These are phyloP conservation scores for Halichoeres trimaculatus DNA, from an alignment of 2,113 vertebrate genomes.

Conservation along the genomic window DNA sequence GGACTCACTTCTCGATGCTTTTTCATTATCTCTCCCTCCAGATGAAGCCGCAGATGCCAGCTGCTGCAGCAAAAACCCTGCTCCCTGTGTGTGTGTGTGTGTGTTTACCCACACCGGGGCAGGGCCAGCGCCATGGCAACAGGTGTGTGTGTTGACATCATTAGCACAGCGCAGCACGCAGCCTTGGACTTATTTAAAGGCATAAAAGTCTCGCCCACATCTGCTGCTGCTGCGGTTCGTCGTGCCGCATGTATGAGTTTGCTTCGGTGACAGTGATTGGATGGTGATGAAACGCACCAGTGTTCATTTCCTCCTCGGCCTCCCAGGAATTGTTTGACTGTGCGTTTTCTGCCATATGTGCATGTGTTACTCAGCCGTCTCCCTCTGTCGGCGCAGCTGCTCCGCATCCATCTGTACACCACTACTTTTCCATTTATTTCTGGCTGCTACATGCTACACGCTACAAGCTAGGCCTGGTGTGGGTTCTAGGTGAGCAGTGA, in stretches of 20 bases:
- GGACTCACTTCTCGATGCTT: constrained; percentile 22
- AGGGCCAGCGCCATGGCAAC: constrained; percentile 49
- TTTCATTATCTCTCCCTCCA: constrained; percentile 23
- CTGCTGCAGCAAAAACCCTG: constrained; percentile 34
- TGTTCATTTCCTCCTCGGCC: constrained; percentile 49
- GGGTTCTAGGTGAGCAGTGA: constrained; percentile 23
- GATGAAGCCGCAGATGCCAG: constrained; percentile 35
- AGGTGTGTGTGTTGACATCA: constrained; percentile 66
- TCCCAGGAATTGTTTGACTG: constrained; percentile 59
- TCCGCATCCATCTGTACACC: constrained; percentile 10
- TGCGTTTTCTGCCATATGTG: constrained; percentile 69
- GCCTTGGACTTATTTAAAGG: neutral
- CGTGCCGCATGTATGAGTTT: neutral
- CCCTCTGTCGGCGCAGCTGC: constrained; percentile 67
- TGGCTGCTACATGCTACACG: constrained; percentile 28
- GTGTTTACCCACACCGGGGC: constrained; percentile 36
- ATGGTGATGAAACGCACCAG: constrained; percentile 56
- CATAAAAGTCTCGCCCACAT: constrained; percentile 22
- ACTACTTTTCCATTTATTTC: constrained; percentile 35
- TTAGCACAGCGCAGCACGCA: constrained; percentile 17
- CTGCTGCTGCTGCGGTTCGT: constrained; percentile 29
- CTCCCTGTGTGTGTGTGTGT: neutral
- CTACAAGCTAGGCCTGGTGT: constrained; percentile 30
- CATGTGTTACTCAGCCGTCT: constrained; percentile 49
- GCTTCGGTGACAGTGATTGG: constrained; percentile 37